Evolutionary conservation across 2,113 vertebrate genomes (phyloP), one percentile per base, ranked within the genome.

Genomic region (Salminus brasiliensis): DNA sequence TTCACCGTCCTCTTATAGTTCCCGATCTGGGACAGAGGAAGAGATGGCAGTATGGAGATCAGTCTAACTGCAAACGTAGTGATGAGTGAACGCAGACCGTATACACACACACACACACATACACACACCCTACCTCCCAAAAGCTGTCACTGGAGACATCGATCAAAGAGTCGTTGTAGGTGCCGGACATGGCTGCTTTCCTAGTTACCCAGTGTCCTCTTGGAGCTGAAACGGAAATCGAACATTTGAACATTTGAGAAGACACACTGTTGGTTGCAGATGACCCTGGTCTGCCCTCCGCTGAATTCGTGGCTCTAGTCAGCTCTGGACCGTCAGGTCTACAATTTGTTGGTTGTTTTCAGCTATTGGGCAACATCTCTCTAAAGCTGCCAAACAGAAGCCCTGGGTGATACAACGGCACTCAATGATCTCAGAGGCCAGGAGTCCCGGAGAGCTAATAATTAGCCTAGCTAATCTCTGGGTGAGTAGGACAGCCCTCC

Each of bases 71-170:
- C 5, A 39, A 41, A 66, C 23, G 7, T 9, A 23, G 9, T 52
- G 1, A 27, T 18, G 0, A 5, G 8, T 25, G 5, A 43, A 2
- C 75, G 49, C 21, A 34, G 25, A 25, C 18, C 15, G 69, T 55
- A 21, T 39, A 34, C 21, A 15, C 10, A 69, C 23, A 34, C 1
- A 36, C 23, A 57, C 4, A 4, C 43, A 32, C 62, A 27, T 70
- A 45, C 34, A 21, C 23, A 0, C 13, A 9, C 12, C 53, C 47
- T 73, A 99, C 98, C 97, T 99, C 98, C 98, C 98, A 99, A 91
- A 99, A 99, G 90, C 98, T 99, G 81, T 98, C 98, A 45, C 98
- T 99, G 86, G 96, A 97, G 79, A 98, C 96, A 80, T 99, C 97
- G 1, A 93, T 92, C 91, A 96, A 94, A 0, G 97, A 95, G 85